These are phyloP conservation scores for Poecile montanus DNA, from an alignment of 2,797 vertebrate genomes.

Conservation along the genomic window DNA sequence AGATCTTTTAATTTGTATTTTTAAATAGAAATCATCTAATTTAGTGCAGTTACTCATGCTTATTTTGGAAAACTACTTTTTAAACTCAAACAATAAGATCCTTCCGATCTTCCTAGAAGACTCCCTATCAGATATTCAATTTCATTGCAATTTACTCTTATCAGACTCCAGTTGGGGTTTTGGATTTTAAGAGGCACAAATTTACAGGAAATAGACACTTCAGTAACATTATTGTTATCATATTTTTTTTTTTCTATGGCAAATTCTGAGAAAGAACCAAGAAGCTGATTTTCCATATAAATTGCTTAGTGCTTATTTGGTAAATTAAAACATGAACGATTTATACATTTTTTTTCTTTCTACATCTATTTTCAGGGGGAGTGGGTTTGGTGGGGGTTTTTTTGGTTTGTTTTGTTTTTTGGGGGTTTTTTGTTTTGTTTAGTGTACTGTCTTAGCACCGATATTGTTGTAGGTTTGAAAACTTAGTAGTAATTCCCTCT, in stretches of 20 bases:
- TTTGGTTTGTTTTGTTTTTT: neutral
- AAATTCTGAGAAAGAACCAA: neutral
- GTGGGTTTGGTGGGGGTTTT: rapidly evolving
- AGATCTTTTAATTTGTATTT: neutral
- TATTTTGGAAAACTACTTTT: neutral
- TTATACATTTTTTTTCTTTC: neutral
- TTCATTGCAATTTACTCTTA: neutral
- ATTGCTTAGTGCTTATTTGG: neutral
- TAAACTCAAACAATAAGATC: neutral
- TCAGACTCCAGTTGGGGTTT: neutral
- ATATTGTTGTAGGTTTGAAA: neutral
- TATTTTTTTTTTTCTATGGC: neutral
- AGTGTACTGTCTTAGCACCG: neutral
- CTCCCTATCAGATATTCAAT: neutral
- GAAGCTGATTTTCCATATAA: neutral
- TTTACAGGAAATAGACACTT: neutral
- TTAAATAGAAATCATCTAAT: neutral
- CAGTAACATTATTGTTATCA: neutral
- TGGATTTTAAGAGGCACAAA: neutral
- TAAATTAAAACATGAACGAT: neutral
- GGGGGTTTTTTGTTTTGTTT: neutral
- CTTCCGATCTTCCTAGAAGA: neutral
- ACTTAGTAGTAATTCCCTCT: neutral
- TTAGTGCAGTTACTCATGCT: neutral
- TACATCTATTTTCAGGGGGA: rapidly evolving